Base-by-base conservation (phyloP, 2,888 invertebrate species). In the Dyspetes luteomarginatus region DNA sequence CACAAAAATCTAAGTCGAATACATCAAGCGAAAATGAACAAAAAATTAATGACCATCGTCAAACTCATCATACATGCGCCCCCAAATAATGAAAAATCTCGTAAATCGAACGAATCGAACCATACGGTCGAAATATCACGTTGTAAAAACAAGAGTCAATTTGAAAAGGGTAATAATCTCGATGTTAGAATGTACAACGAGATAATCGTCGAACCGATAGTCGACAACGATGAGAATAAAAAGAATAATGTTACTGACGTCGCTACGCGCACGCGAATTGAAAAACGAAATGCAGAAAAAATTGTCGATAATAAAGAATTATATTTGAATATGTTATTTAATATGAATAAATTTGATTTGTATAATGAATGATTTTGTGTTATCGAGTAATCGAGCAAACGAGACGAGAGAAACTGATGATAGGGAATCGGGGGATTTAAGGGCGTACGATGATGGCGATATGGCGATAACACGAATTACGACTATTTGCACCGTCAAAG, bases 401-500 rank as follows among this genome's bases (percentile, higher is more conserved):
- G 81, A 84, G 2, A 87, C 86, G 17, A 71, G 81, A 19, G 89
- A 89, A 60, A 87, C 86, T 41, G 86, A 89, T 64, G 87, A 5
- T 1, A 36, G 36, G 36, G 36, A 36, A 2, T 9, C 36, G 36
- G 12, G 36, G 7, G 36, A 36, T 36, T 9, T 36, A 45, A n/a
- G 4, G 4, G 3, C 15, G 15, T 17, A 4, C 17, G 17, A 45
- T 5, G 15, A 45, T 45, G 3, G 15, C 45, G 36, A 36, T 9
- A 5, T 36, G n/a, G 15, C 4, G 87, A 0, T 58, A 82, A 2
- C 78, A 88, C 0, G 52, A 89, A 15, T 52, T 89, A 7, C 86
- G 88, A 80, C 68, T 89, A 26, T 88, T 89, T 77, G 89, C 88
- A 89, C 48, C 73, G 83, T 9, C 88, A 88, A 58, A n/a, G 4